Conservation (phyloP, 2,888 invertebrate genomes). For the Tetranychus truncatus region DNA sequence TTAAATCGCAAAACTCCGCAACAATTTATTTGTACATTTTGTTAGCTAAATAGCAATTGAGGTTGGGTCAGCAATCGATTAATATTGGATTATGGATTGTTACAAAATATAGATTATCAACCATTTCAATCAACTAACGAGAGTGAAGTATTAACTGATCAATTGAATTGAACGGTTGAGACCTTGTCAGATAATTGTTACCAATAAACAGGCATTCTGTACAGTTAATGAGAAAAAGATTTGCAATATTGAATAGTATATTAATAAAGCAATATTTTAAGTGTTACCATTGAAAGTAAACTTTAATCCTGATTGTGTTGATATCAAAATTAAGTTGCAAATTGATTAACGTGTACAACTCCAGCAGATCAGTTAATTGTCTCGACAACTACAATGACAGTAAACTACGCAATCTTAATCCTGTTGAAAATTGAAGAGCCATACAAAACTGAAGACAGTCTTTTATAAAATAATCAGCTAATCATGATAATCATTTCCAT, state of each 20-base stretch:
- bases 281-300: too few species aligned
- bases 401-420: neutral
- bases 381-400: neutral
- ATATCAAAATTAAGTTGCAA: neutral
- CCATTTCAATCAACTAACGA: neutral
- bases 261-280: too few species aligned
- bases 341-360: neutral
- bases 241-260: neutral
- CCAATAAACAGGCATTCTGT: neutral
- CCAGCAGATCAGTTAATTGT: neutral
- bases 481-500: neutral
- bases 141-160: neutral
- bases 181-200: neutral
- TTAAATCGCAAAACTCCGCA: too few species aligned
- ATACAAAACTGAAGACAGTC: neutral
- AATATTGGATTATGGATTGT: neutral
- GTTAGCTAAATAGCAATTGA: neutral
- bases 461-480: neutral
- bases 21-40: too few species aligned
- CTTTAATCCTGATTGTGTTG: too few species aligned
- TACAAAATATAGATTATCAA: neutral
- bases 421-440: neutral
- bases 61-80: neutral
- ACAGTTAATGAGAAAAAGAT: neutral
- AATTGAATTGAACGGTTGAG: neutral